phyloP scores from a whole-genome alignment of 2,888 invertebrate genomes.

The Rhopalosiphum nymphaeae region DNA sequence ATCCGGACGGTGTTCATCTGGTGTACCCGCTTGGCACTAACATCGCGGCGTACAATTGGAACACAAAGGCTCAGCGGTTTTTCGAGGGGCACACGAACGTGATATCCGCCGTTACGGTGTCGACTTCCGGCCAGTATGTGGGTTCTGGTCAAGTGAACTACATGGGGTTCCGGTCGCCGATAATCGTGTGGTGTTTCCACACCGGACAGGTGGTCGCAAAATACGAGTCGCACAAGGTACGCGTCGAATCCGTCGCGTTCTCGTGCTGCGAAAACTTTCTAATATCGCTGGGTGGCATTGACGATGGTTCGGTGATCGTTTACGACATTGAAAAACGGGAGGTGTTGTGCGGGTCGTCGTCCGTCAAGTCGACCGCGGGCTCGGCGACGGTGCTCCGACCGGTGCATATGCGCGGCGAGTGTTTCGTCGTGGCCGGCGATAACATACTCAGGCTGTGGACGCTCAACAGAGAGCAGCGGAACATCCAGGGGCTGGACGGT shows the following conservation, averaged over 20 bases:
- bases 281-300: conserved; percentile 88
- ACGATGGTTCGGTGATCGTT: conserved; percentile 89
- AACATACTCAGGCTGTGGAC: conserved; percentile 83
- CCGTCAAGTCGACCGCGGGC: conserved; percentile 80
- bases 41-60: conserved; percentile 80
- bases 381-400: conserved; percentile 76
- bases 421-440: conserved; percentile 83
- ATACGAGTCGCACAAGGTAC: conserved; percentile 89
- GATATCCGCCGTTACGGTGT: conserved; percentile 83
- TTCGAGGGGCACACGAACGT: conserved; percentile 85
- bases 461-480: conserved; percentile 78
- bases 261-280: conserved; percentile 85
- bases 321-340: conserved; percentile 80
- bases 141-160: conserved; percentile 93
- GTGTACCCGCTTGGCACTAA: conserved; percentile 85
- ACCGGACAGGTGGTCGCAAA: conserved; percentile 76
- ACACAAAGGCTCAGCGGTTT: conserved; percentile 80
- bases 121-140: conserved; percentile 80
- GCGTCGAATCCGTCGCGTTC: conserved; percentile 88
- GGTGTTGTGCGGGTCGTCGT: conserved; percentile 72
- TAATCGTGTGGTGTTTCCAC: conserved; percentile 89
- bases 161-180: conserved; percentile 81
- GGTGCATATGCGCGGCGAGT: conserved; percentile 74
- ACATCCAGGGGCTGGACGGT: conserved; percentile 81
- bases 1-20: conserved; percentile 80